Percentiles rank a stretch among this genome's conserved stretches.
Conservation (phyloP, 1,140 invertebrate genomes). For the Cephus cinctus region DNA sequence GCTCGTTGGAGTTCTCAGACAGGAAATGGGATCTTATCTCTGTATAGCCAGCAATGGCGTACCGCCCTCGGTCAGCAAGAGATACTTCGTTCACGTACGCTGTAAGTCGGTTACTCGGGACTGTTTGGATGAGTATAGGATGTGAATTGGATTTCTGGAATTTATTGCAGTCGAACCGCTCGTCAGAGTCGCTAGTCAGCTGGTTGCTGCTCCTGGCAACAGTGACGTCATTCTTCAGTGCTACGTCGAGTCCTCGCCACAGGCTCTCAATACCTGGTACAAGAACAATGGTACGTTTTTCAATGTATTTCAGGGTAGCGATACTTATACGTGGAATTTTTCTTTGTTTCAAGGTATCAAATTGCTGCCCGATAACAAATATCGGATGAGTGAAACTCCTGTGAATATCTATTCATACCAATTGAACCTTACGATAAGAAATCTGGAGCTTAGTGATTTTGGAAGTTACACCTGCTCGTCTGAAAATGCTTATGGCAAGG, state of each 20-base stretch:
- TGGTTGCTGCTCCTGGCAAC: conserved; percentile 71
- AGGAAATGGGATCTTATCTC: conserved; percentile 53
- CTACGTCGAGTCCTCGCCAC: conserved; percentile 75
- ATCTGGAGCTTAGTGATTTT: conserved; percentile 68
- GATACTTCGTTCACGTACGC: conserved; percentile 66
- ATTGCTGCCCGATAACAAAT: conserved; percentile 64
- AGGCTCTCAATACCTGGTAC: conserved; percentile 77
- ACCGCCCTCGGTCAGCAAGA: conserved; percentile 69
- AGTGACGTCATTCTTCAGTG: conserved; percentile 74
- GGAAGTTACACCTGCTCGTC: conserved; percentile 73
- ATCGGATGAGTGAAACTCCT: conserved; percentile 62
- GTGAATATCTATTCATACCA: conserved; percentile 71
- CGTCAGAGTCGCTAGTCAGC: conserved; percentile 74
- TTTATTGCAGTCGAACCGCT: conserved; percentile 69
- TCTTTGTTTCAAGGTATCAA: conserved; percentile 55
- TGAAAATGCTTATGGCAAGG: conserved; percentile 72
- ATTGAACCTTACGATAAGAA: conserved; percentile 76
- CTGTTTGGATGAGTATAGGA: no score
- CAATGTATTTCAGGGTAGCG: background rate
- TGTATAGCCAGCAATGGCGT: no score
- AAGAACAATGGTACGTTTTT: conserved; percentile 65
- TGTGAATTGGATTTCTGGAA: no score
- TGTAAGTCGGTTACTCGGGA: conserved; percentile 60
- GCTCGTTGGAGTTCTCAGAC: conserved; percentile 42
- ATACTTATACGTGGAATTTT: conserved; percentile 6